Base-by-base conservation (phyloP, 1,140 invertebrate species). In the Chionoecetes opilio region DNA sequence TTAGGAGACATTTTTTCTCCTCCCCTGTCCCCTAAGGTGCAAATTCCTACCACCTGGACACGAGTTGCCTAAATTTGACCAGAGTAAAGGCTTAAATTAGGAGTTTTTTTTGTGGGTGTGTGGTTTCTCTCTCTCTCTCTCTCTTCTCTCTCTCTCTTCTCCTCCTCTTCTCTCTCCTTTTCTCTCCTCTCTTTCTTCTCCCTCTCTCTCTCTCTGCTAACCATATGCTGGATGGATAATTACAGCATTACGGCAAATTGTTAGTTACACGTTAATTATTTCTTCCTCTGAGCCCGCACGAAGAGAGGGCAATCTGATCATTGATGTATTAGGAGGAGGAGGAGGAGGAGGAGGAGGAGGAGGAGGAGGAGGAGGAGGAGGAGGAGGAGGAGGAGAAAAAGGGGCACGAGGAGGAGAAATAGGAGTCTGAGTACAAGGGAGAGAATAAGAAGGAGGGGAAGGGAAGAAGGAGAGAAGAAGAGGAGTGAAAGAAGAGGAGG, bases 191-290 rank as follows among this genome's bases (percentile, higher is more conserved):
- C n/a, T 26, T n/a, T 26, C 21, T 26, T 75, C 63, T 75, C 63
- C n/a, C 63, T 75, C 63, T 75, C 63, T 75, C 63, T n/a, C n/a
- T 75, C 63, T 75, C 63, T 75, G 63, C 63, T 75, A 75, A 75
- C 63, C 63, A 75, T 75, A 75, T 75, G 63, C 63, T 26, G 63
- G 63, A 75, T 26, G 63, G 63, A 75, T 75, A 75, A 75, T 75
- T 75, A 75, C 63, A 75, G n/a, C 21, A 75, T 75, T 75, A 75
- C 63, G 26, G 11, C 63, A 75, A 75, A 75, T 75, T 75, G 63
- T 75, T 26, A n/a, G 63, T 75, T 75, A n/a, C 63, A 75, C 11
- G 63, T 75, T 75, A 75, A 75, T 75, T 75, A 75, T 75, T 75
- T 75, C 63, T 75, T 75, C 63, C 63, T 75, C 63, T n/a, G 11